phyloP scores from a whole-genome alignment of 2,888 invertebrate species.

The Eristalis arbustorum region DNA sequence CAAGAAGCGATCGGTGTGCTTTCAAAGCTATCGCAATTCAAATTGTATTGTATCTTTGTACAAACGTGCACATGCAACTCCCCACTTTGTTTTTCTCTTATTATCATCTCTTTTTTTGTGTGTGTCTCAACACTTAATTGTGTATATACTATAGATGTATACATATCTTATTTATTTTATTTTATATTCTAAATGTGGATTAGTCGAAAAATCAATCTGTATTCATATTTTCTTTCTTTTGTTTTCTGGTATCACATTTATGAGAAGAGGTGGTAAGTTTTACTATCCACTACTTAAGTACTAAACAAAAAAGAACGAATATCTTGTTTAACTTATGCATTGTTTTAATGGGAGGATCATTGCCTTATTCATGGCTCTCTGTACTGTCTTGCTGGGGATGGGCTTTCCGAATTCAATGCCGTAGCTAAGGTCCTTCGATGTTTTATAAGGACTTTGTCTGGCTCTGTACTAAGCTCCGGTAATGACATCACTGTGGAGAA shows the following conservation, averaged over 20 bases:
- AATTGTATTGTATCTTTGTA: constrained; percentile 41
- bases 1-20: constrained; percentile 67
- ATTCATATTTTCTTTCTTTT: constrained; percentile 4
- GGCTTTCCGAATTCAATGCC: background rate
- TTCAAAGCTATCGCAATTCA: constrained; percentile 65
- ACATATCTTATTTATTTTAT: constrained; percentile 35
- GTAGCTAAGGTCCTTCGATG: background rate
- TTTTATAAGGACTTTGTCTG: no score
- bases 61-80: background rate
- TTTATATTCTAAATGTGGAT: constrained; percentile 65
- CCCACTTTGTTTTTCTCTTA: constrained; percentile 21
- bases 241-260: constrained; percentile 63
- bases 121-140: constrained; percentile 46
- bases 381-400: background rate
- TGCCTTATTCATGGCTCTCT: constrained; percentile 6
- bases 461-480: no score
- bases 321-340: constrained; percentile 17
- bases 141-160: constrained; percentile 36
- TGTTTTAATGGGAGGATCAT: constrained; percentile 25
- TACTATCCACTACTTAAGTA: constrained; percentile 68
- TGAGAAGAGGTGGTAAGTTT: constrained; percentile 71
- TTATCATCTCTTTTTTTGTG: constrained; percentile 49
- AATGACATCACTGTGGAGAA: no score
- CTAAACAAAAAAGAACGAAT: constrained; percentile 26
- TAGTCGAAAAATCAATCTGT: constrained; percentile 59